Conservation (phyloP, 2,888 invertebrate genomes). For the Yponomeuta cagnagella region DNA sequence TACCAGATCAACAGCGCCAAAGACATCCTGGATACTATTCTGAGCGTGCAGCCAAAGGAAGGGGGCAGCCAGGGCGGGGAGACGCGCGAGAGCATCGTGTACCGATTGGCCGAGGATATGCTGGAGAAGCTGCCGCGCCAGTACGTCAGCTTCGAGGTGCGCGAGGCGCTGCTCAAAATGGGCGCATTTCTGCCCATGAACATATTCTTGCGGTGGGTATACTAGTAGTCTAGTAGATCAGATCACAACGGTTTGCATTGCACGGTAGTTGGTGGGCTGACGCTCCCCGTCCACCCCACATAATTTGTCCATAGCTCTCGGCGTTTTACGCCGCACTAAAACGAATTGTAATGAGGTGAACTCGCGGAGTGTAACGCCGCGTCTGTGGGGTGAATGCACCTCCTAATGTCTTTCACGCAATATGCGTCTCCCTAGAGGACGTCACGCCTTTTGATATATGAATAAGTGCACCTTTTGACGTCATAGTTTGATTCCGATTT, state of each 20-base stretch:
- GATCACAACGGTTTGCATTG: not conserved
- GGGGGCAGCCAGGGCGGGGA: conserved; percentile 93
- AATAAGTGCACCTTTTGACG: too few relatives aligned
- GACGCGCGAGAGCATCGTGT: conserved; percentile 93
- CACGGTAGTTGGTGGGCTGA: too few relatives aligned
- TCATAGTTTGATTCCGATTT: too few relatives aligned
- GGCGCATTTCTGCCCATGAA: conserved; percentile 96
- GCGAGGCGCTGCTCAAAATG: conserved; percentile 92
- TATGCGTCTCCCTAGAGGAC: too few relatives aligned
- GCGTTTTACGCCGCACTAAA: too few relatives aligned
- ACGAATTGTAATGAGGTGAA: too few relatives aligned
- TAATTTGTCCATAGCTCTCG: too few relatives aligned
- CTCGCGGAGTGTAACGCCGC: too few relatives aligned
- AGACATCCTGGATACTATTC: conserved; percentile 93
- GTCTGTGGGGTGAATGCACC: too few relatives aligned
- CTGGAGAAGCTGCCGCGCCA: conserved; percentile 83
- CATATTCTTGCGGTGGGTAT: conserved; percentile 84
- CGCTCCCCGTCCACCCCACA: too few relatives aligned
- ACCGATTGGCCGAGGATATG: conserved; percentile 95
- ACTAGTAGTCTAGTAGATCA: not conserved
- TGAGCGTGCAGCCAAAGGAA: conserved; percentile 98
- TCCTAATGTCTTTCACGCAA: too few relatives aligned
- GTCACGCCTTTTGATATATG: too few relatives aligned
- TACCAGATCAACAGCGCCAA: conserved; percentile 98
- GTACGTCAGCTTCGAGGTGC: conserved; percentile 92